phyloP scores from a whole-genome alignment of 2,797 vertebrate genomes.

The Lagodon rhomboides region DNA sequence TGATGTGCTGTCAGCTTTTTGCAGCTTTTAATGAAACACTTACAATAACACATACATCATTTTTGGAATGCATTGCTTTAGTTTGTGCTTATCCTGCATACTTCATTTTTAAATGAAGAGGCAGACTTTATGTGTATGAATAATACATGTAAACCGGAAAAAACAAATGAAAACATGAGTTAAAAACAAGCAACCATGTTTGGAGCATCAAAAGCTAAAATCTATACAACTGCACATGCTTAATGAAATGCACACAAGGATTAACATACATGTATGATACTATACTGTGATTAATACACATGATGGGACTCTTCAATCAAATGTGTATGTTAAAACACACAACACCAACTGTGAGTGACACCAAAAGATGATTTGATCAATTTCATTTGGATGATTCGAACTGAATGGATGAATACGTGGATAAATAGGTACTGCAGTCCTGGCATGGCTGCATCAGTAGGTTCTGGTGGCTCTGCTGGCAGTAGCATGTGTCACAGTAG shows the following conservation, averaged over 20 bases:
- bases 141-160: not conserved
- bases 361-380: constrained; percentile 8
- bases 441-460: not conserved
- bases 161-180: not conserved
- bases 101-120: not conserved
- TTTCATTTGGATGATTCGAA: constrained; percentile 9
- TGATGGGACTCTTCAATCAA: constrained; percentile 1
- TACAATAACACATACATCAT: constrained; percentile 28
- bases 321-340: constrained; percentile 1
- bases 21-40: constrained; percentile 16
- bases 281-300: constrained; percentile 8
- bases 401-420: not conserved
- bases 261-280: constrained; percentile 16
- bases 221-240: constrained; percentile 23
- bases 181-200: constrained; percentile 7
- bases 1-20: not conserved
- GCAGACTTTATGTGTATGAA: not conserved
- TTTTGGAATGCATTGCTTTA: constrained; percentile 60
- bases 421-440: not conserved
- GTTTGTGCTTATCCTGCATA: constrained; percentile 63
- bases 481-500: constrained; percentile 25
- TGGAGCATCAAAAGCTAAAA: constrained; percentile 10
- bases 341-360: constrained; percentile 5
- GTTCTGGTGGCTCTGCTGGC: constrained; percentile 21
- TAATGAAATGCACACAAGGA: constrained; percentile 8